phyloP scores from a whole-genome alignment of 2,113 vertebrate genomes.

The Scomber scombrus region DNA sequence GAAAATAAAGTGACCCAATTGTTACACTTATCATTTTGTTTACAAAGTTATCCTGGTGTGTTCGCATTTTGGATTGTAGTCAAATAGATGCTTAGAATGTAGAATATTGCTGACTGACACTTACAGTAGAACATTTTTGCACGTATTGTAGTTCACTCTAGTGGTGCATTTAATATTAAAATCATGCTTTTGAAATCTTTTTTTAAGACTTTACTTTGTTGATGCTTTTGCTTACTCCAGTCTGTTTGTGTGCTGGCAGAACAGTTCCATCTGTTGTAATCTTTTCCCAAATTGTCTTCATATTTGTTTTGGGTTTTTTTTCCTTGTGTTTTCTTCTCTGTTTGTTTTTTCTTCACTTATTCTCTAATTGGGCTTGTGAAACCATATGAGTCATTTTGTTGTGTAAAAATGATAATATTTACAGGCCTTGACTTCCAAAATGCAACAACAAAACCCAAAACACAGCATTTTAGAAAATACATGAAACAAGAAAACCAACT shows the following conservation, averaged over 20 bases:
- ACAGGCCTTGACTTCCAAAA: too few species aligned
- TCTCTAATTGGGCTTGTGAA: neutral
- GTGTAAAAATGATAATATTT: too few species aligned
- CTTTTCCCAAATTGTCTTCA: neutral
- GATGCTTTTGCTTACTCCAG: neutral
- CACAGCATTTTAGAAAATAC: too few species aligned
- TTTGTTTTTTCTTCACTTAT: too few species aligned
- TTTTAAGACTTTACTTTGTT: neutral
- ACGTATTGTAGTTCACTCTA: too few species aligned
- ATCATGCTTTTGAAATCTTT: too few species aligned
- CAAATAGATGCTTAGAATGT: conserved; percentile 17
- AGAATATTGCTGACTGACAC: conserved; percentile 19
- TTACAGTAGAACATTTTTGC: neutral
- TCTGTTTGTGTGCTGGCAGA: neutral
- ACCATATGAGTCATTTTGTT: too few species aligned
- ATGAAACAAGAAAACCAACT: too few species aligned
- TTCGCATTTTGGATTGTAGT: conserved; percentile 1
- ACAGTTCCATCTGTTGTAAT: neutral
- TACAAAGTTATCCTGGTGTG: conserved; percentile 22
- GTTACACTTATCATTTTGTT: conserved; percentile 40
- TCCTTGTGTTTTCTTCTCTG: neutral
- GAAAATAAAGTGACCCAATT: conserved; percentile 44
- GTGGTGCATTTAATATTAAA: too few species aligned
- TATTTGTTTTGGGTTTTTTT: neutral
- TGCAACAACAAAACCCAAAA: too few species aligned